phyloP scores from a whole-genome alignment of 2,888 invertebrate genomes.

The Morinoia aosen region DNA sequence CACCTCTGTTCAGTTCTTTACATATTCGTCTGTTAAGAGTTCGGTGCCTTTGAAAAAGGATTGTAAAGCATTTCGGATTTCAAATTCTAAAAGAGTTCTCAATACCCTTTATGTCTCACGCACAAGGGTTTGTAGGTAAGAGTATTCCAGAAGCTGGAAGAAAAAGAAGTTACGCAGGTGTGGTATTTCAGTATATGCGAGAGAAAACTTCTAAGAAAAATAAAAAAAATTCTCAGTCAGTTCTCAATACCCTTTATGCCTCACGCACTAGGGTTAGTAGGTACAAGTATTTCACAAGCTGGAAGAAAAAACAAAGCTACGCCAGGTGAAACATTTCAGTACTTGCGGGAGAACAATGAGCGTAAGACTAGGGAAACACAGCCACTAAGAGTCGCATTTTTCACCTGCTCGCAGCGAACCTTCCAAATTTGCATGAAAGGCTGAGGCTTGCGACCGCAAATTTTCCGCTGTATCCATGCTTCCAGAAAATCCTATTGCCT shows the following conservation, averaged over 20 bases:
- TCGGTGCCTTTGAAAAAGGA: not conserved
- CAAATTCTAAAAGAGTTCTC: not conserved
- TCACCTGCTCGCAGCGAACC: not conserved
- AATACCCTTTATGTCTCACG: not conserved
- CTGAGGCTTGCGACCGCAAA: not conserved
- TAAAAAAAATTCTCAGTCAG: not conserved
- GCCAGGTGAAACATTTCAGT: no score
- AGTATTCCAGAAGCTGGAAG: not conserved
- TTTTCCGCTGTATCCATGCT: not conserved
- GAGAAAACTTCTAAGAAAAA: no score
- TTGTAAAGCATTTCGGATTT: not conserved
- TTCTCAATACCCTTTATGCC: not conserved
- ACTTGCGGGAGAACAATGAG: no score
- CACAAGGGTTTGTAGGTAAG: not conserved
- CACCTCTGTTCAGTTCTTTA: not conserved
- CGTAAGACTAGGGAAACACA: not conserved
- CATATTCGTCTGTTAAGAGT: not conserved
- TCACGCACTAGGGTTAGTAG: not conserved
- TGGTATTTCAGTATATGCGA: no score
- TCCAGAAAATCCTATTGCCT: no score
- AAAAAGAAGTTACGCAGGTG: no score
- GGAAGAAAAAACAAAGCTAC: not conserved
- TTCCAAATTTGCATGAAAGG: not conserved
- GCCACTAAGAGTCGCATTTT: not conserved
- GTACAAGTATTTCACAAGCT: not conserved